Evolutionary conservation across 2,113 vertebrate species (phyloP), one percentile per base, ranked within the genome.

Genomic region (Martes martes): DNA sequence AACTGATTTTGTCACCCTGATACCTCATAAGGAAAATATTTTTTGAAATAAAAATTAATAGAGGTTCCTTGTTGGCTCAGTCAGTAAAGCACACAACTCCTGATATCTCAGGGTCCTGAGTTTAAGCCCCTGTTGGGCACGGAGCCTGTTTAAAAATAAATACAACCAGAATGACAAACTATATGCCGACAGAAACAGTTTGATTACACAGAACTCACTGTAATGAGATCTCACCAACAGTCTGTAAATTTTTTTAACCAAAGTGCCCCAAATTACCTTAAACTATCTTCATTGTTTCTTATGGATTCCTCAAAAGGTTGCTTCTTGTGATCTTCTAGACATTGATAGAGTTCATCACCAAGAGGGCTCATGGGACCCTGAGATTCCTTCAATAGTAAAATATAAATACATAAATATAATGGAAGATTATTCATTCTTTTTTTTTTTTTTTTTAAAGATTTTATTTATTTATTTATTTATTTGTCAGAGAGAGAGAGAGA

Each of bases 351-450:
- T 26, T 97, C 94, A 94, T 98, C 88, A 87, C 24, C 45, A 67
- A 98, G 94, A 98, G 97, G 97, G 95, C 98, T 98, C 91, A 93
- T 61, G 26, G 98, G 91, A 88, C 94, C 95, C 91, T 98, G 99
- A 57, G 98, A 98, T 89, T 99, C 98, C 98, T 99, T 98, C 73
- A 82, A 96, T 33, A 15, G 11, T 74, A 50, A 96, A 95, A 93
- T 50, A 90, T 39, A 28, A 80, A 94, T 45, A 94, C 0, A 93
- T 11, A 57, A 19, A 97, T 31, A 90, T 6, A 95, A n/a, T 67
- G 39, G 63, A 90, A 33, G 91, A 81, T 92, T 91, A 95, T 16
- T 80, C 45, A 80, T 90, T 33, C 86, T 93, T 97, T n/a, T n/a
- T n/a, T n/a, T n/a, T n/a, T n/a, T n/a, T n/a, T n/a, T n/a, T n/a